phyloP scores from a whole-genome alignment of 1,140 invertebrate genomes.

The Drosophila punjabiensis region DNA sequence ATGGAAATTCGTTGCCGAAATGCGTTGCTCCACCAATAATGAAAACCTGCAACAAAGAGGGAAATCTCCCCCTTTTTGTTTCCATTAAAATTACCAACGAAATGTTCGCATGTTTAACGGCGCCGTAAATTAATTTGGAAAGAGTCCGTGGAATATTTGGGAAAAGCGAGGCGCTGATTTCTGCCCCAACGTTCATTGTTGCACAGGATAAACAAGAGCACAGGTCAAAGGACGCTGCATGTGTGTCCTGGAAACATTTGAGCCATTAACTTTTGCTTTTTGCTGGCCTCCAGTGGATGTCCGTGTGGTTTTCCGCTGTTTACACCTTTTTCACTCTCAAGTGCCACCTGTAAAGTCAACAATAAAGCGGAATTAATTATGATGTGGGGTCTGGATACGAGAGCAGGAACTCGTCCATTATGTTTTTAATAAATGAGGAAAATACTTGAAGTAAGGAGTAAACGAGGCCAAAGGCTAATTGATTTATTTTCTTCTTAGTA shows the following conservation, averaged over 20 bases:
- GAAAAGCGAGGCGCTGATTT: constrained; percentile 11
- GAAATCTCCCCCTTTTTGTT: background rate
- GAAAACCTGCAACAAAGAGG: constrained; percentile 39
- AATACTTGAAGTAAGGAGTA: background rate
- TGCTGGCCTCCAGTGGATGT: constrained; percentile 32
- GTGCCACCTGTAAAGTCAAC: background rate
- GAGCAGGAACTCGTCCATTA: constrained; percentile 22
- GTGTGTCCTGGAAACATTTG: constrained; percentile 63
- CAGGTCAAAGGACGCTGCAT: constrained; percentile 42
- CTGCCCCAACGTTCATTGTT: constrained; percentile 13
- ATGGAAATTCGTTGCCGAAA: constrained; percentile 23
- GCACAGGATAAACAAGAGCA: background rate
- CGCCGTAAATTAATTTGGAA: constrained; percentile 34
- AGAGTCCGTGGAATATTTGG: constrained; percentile 1
- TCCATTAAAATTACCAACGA: constrained; percentile 40
- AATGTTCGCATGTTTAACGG: constrained; percentile 48
- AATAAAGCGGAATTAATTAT: constrained; percentile 58
- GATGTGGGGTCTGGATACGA: background rate
- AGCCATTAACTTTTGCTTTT: constrained; percentile 66
- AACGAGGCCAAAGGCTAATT: background rate
- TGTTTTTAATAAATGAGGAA: constrained; percentile 29
- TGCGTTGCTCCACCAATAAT: constrained; percentile 1
- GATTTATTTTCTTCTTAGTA: background rate
- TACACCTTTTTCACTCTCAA: constrained; percentile 43
- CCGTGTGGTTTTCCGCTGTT: constrained; percentile 45